Evolutionary conservation across 2,888 invertebrate genomes (phyloP).

Genomic region (Drosophila lacicola): DNA sequence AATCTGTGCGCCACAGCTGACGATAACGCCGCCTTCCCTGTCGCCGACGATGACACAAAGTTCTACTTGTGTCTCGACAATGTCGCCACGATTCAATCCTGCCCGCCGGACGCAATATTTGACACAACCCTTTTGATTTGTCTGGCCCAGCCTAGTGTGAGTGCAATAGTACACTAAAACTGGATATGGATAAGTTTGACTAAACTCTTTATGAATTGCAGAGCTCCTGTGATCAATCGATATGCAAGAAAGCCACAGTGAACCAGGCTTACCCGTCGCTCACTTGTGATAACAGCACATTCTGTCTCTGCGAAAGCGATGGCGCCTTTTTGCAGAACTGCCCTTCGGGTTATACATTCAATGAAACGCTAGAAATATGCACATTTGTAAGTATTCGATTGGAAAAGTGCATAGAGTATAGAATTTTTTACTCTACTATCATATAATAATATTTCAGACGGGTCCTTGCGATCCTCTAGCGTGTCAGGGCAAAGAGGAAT

Average conservation of each 20-base stretch:
- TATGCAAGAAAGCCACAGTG: conserved; percentile 32
- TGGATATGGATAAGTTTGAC: not conserved
- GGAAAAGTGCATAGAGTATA: rapidly evolving
- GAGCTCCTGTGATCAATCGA: conserved; percentile 61
- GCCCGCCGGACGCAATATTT: conserved; percentile 41
- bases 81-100: conserved; percentile 41
- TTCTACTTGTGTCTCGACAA: conserved; percentile 68
- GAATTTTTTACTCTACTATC: not conserved
- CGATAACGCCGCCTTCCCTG: conserved; percentile 55
- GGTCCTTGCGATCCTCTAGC: conserved; percentile 75
- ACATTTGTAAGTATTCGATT: conserved; percentile 59
- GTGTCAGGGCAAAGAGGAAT: conserved; percentile 53
- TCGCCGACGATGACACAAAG: conserved; percentile 47
- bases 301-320: conserved; percentile 65
- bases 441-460: conserved; percentile 44
- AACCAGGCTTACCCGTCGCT: conserved; percentile 44
- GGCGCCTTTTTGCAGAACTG: conserved; percentile 60
- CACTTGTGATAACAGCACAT: conserved; percentile 47
- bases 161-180: conserved; percentile 16
- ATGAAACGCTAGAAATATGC: conserved; percentile 37
- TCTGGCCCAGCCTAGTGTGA: conserved; percentile 66
- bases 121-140: conserved; percentile 35
- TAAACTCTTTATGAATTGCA: conserved; percentile 9
- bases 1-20: conserved; percentile 57
- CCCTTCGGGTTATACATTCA: conserved; percentile 48